These are phyloP conservation scores for Drosophila insularis DNA, from an alignment of 1,140 invertebrate genomes.

Conservation along the genomic window DNA sequence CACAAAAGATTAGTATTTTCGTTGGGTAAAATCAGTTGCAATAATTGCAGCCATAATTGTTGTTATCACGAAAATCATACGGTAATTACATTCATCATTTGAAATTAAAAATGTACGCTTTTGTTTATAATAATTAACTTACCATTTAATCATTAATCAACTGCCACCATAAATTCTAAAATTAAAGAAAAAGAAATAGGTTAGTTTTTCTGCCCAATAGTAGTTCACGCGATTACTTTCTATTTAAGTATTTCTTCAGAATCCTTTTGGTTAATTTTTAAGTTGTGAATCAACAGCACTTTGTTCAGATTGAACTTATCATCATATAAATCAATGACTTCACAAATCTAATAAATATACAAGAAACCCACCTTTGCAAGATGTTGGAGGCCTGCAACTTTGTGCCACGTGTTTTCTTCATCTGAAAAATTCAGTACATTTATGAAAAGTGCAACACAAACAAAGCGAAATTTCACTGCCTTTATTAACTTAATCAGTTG, in stretches of 20 bases:
- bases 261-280: constrained; percentile 79
- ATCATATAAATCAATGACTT: constrained; percentile 42
- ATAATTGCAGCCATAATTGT: constrained; percentile 68
- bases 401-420: constrained; percentile 47
- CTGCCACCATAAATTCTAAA: neutral
- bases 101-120: neutral
- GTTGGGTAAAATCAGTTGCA: constrained; percentile 57
- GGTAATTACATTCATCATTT: constrained; percentile 70
- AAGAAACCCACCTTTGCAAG: constrained; percentile 25
- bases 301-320: constrained; percentile 79
- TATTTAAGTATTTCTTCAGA: constrained; percentile 44
- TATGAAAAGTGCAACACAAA: neutral
- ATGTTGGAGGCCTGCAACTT: constrained; percentile 7
- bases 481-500: constrained; percentile 56
- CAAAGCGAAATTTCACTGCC: neutral
- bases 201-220: constrained; percentile 27
- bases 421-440: neutral
- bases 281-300: constrained; percentile 71
- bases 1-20: no score
- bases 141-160: constrained; percentile 3
- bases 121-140: neutral
- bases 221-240: neutral
- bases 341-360: neutral
- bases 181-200: constrained; percentile 11
- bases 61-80: constrained; percentile 66